These are phyloP conservation scores for Bombus terrestris DNA, from an alignment of 1,140 invertebrate genomes.

Conservation along the genomic window DNA sequence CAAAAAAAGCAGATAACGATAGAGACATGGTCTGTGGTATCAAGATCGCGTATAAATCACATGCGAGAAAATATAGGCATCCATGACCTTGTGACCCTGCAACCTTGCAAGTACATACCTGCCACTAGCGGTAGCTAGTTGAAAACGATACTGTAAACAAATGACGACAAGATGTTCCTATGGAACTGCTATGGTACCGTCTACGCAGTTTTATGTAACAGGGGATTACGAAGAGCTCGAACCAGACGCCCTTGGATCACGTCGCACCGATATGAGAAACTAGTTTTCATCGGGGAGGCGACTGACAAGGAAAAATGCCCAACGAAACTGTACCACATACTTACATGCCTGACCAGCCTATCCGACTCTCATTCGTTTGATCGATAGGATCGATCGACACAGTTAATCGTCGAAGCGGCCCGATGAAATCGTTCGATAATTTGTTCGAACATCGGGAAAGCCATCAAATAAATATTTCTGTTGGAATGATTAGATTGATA, in stretches of 20 bases:
- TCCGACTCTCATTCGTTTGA: conserved; percentile 2
- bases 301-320: conserved; percentile 42
- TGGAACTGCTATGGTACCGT: conserved; percentile 38
- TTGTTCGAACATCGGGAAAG: background rate
- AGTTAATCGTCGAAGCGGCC: conserved; percentile 22
- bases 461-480: background rate
- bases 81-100: conserved; percentile 59
- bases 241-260: conserved; percentile 72
- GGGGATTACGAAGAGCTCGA: conserved; percentile 53
- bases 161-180: conserved; percentile 21
- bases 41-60: background rate
- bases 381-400: conserved; percentile 21
- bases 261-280: conserved; percentile 62
- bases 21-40: no score
- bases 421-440: background rate
- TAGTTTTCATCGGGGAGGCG: conserved; percentile 61
- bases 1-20: background rate
- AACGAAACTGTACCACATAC: conserved; percentile 43
- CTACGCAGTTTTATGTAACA: conserved; percentile 62
- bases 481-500: background rate
- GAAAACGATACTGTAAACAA: conserved; percentile 46
- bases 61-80: background rate
- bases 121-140: background rate
- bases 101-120: conserved; percentile 30
- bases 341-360: conserved; percentile 33